Base-by-base conservation (phyloP, 2,113 vertebrate genomes). In the Melanocharis versteri region DNA sequence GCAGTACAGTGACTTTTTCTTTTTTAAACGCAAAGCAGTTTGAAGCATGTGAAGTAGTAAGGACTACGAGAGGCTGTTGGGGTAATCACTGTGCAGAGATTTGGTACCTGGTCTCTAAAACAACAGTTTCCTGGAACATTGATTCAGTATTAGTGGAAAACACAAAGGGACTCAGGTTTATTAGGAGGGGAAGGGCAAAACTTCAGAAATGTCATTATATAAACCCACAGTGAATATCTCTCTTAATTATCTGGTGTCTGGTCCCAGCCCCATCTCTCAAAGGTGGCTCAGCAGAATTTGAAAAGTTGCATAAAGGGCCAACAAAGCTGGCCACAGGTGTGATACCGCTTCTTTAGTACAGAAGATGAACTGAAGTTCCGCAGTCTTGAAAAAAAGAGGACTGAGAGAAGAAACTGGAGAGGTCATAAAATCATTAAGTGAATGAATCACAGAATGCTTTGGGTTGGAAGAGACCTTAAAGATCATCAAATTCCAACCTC, bases 31-130 rank as follows among this genome's bases (percentile, higher is more conserved):
- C 51, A 93, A 84, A 91, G 26, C 31, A 73, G 31, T 18, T 56
- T 27, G n/a, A 75, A 87, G 50, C 71, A 58, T 56, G 44, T 28
- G 71, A 78, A 35, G 28, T 11, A 62, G 28, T 31, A 40, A 95
- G 39, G 39, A 51, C 7, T 33, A 27, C 0, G 0, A 69, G 62
- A 90, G 50, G 54, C 24, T 0, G 0, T 70, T 57, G 83, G 78
- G 57, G 42, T 61, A 85, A 62, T 61, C 22, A 9, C 40, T 50
- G 16, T 14, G 39, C 28, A 45, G 71, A 85, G 70, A 33, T 14
- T 26, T 71, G 90, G 16, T 40, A 76, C 24, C 33, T 10, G 4
- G 21, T 30, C 89, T 81, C 62, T 77, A 44, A 86, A 84, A 24
- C 8, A 70, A 10, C 13, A 19, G 1, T 69, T 66, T 83, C 26